phyloP scores from a whole-genome alignment of 2,888 invertebrate genomes.

The Mesopsocus fuscifrons region DNA sequence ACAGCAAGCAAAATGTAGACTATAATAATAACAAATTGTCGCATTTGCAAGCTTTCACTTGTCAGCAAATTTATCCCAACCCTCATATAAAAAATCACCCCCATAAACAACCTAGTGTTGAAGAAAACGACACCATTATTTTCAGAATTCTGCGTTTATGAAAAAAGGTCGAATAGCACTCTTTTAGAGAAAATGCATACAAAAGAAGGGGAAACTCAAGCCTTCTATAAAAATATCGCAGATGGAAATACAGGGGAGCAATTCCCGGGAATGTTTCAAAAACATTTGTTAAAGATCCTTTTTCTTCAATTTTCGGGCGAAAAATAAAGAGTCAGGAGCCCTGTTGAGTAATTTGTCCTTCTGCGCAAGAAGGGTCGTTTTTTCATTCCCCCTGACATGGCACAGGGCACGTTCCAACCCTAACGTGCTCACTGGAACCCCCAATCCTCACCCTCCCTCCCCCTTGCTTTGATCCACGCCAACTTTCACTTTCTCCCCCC shows the following conservation, averaged over 20 bases:
- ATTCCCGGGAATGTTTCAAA: conserved; percentile 2
- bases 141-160: no score
- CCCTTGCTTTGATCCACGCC: background rate
- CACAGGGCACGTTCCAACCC: background rate
- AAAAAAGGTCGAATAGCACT: no score
- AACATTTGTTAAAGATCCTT: conserved; percentile 6
- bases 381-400: background rate
- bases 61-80: no score
- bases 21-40: no score
- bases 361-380: conserved; percentile 3
- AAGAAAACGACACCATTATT: no score
- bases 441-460: background rate
- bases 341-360: conserved; percentile 9
- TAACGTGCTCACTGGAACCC: background rate
- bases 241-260: background rate
- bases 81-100: no score
- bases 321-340: conserved; percentile 9
- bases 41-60: no score
- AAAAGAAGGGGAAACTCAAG: no score
- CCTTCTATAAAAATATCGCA: no score
- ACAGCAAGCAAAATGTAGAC: no score
- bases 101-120: no score
- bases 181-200: no score
- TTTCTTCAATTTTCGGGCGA: conserved; percentile 7
- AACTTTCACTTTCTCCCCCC: conserved; percentile 1